Evolutionary conservation across 2,113 vertebrate genomes (phyloP).

Genomic region (Heptranchias perlo): DNA sequence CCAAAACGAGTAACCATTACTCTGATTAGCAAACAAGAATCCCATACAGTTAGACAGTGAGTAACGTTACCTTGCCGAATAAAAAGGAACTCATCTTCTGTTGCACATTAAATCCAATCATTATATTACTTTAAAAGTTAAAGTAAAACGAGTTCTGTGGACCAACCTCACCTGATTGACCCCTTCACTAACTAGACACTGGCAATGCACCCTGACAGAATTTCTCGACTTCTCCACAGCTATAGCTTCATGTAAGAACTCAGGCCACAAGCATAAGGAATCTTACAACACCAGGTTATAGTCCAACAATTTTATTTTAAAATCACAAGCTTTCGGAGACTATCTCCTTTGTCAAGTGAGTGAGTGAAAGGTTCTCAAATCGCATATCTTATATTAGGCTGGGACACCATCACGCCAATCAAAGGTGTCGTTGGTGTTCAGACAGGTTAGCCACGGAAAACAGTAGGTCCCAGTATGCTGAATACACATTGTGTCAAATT

Average conservation of each 20-base stretch:
- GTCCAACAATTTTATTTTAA: too few relatives aligned
- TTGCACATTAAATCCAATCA: background rate
- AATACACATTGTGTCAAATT: too few relatives aligned
- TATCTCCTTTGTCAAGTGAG: too few relatives aligned
- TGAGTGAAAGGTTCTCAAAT: too few relatives aligned
- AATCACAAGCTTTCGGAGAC: too few relatives aligned
- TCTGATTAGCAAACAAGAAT: background rate
- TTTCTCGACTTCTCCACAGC: background rate
- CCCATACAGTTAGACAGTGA: background rate
- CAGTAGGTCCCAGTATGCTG: too few relatives aligned
- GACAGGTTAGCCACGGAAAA: too few relatives aligned
- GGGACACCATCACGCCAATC: too few relatives aligned
- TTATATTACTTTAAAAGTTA: background rate
- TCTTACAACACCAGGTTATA: too few relatives aligned
- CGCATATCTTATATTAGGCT: too few relatives aligned
- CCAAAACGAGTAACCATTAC: background rate
- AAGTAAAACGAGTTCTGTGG: background rate
- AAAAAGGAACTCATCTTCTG: background rate
- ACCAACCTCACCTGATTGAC: background rate
- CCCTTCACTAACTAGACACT: background rate
- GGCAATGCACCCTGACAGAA: background rate
- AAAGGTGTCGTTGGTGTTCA: too few relatives aligned
- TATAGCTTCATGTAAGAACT: background rate
- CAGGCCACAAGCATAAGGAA: background rate
- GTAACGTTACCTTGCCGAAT: background rate